Evolutionary conservation across 2,888 invertebrate species (phyloP).

Genomic region (Beris morrisii): DNA sequence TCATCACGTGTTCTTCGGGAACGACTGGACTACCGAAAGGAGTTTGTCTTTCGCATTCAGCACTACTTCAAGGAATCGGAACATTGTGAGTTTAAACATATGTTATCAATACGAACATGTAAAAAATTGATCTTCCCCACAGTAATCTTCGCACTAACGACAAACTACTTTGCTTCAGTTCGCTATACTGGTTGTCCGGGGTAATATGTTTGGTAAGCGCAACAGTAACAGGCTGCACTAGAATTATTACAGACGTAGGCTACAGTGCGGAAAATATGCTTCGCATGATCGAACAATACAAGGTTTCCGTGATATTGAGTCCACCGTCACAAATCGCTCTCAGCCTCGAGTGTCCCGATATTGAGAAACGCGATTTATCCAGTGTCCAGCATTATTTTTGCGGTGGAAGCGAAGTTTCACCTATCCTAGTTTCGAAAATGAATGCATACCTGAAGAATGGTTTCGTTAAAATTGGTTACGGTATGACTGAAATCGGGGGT

Average conservation of each 20-base stretch:
- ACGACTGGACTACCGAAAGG: conserved; percentile 52
- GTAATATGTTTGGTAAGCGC: conserved; percentile 24
- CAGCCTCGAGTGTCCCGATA: conserved; percentile 14
- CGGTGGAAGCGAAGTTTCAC: conserved; percentile 47
- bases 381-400: conserved; percentile 44
- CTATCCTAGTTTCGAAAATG: conserved; percentile 43
- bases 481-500: conserved; percentile 49
- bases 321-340: conserved; percentile 30
- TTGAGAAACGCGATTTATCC: conserved; percentile 34
- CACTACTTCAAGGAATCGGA: conserved; percentile 40
- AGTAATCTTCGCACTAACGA: not conserved
- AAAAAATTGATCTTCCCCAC: not conserved
- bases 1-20: conserved; percentile 51
- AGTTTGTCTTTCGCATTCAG: conserved; percentile 47
- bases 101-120: not conserved
- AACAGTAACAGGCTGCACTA: conserved; percentile 21
- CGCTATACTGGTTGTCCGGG: conserved; percentile 44
- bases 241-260: conserved; percentile 28
- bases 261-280: conserved; percentile 22
- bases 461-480: conserved; percentile 48
- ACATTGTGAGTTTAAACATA: not conserved
- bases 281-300: conserved; percentile 16
- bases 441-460: conserved; percentile 46
- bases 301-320: conserved; percentile 2
- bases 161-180: conserved; percentile 41